Conservation (phyloP, 2,113 vertebrate species). For the Leptobrachium leishanense region DNA sequence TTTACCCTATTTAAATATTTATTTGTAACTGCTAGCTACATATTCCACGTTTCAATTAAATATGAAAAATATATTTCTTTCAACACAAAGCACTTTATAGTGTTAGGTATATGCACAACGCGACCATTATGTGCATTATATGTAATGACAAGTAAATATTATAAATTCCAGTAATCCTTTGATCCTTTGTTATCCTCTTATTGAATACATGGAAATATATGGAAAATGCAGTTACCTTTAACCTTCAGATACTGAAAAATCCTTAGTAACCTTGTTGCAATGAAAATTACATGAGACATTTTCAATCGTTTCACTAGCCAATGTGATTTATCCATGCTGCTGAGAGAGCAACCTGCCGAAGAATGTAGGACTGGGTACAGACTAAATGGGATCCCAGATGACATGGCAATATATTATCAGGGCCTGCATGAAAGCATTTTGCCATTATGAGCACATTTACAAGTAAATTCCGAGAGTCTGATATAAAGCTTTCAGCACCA, state of each 20-base stretch:
- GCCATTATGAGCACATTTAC: constrained; percentile 44
- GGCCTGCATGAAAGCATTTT: constrained; percentile 24
- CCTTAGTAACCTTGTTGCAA: constrained; percentile 27
- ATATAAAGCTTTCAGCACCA: constrained; percentile 43
- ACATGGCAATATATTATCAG: constrained; percentile 40
- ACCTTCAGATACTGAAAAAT: constrained; percentile 17
- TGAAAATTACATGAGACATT: constrained; percentile 32
- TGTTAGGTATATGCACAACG: no score
- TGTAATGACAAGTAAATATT: no score
- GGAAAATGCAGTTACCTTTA: neutral
- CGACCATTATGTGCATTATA: no score
- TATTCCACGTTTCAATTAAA: no score
- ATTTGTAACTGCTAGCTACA: no score
- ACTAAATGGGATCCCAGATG: constrained; percentile 33
- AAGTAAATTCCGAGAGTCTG: constrained; percentile 40
- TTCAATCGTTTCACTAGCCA: constrained; percentile 22
- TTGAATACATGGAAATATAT: constrained; percentile 2
- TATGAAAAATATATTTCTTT: no score
- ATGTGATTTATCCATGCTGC: constrained; percentile 39
- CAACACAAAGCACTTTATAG: no score
- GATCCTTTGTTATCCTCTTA: neutral
- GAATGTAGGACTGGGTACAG: constrained; percentile 32
- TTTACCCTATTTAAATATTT: no score
- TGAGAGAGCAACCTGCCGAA: constrained; percentile 34
- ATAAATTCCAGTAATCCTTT: no score